These are phyloP conservation scores for Lepeophtheirus nordmannii DNA, from an alignment of 2,888 invertebrate species.

Conservation along the genomic window DNA sequence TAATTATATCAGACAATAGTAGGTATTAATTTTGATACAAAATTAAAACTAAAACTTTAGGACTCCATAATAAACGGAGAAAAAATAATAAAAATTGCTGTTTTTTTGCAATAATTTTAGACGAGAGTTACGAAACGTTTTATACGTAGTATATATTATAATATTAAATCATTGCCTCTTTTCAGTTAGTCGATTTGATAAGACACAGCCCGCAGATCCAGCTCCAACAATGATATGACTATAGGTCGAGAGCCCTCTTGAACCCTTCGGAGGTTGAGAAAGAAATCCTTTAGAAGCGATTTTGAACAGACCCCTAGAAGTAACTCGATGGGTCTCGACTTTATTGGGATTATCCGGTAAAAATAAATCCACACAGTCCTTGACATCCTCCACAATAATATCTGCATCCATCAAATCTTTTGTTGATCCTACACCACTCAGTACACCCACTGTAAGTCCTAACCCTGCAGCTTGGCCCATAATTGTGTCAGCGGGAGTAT, in stretches of 20 bases:
- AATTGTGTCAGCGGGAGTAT: conserved; percentile 24
- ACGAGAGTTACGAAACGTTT: too few relatives aligned
- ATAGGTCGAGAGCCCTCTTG: not conserved
- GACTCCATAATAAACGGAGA: too few relatives aligned
- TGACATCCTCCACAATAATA: conserved; percentile 21
- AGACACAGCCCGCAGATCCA: conserved; percentile 50
- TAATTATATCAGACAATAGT: too few relatives aligned
- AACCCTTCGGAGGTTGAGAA: not conserved
- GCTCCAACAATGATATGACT: conserved; percentile 43
- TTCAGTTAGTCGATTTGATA: conserved; percentile 49
- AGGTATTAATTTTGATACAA: too few relatives aligned
- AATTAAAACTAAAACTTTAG: too few relatives aligned
- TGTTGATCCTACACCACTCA: conserved; percentile 14
- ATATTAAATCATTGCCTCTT: conserved; percentile 30
- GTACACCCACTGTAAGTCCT: conserved; percentile 22
- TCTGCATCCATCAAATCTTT: conserved; percentile 22
- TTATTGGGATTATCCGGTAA: not conserved
- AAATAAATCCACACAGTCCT: conserved; percentile 11
- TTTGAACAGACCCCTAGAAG: conserved; percentile 8
- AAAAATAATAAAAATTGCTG: too few relatives aligned
- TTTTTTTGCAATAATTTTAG: too few relatives aligned
- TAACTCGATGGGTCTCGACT: conserved; percentile 10
- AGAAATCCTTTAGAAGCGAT: not conserved
- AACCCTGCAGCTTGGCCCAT: conserved; percentile 22
- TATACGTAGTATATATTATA: too few relatives aligned